These are phyloP conservation scores for Sandelia bainsii DNA, from an alignment of 2,797 vertebrate species.

Conservation along the genomic window DNA sequence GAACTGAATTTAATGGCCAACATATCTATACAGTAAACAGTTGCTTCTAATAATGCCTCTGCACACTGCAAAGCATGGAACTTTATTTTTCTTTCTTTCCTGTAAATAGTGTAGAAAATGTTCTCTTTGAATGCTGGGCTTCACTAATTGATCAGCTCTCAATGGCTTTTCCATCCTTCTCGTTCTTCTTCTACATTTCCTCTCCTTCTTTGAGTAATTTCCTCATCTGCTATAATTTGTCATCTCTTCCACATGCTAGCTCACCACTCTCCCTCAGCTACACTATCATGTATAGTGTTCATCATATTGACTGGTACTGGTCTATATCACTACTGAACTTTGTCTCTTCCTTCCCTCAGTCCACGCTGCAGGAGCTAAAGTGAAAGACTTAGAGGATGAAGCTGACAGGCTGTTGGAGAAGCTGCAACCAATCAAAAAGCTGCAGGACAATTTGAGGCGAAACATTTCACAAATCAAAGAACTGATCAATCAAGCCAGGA, in stretches of 20 bases:
- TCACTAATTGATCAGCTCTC: slow-evolving; percentile 66
- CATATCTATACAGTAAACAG: slow-evolving; percentile 43
- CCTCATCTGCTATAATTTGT: slow-evolving; percentile 33
- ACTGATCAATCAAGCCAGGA: slow-evolving; percentile 97
- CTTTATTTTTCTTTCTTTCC: slow-evolving; percentile 7
- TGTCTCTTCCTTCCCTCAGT: slow-evolving; percentile 81
- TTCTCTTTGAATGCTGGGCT: slow-evolving; percentile 63
- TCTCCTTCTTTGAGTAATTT: slow-evolving; percentile 33
- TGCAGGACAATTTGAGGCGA: slow-evolving; percentile 94
- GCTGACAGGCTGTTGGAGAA: slow-evolving; percentile 93
- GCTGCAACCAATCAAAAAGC: slow-evolving; percentile 94
- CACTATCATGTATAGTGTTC: background rate
- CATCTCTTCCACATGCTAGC: slow-evolving; percentile 21
- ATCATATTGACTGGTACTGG: background rate
- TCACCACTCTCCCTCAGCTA: slow-evolving; percentile 33
- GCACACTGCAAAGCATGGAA: slow-evolving; percentile 58
- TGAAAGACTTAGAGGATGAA: slow-evolving; percentile 94
- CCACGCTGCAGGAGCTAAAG: slow-evolving; percentile 92
- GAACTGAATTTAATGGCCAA: slow-evolving; percentile 44
- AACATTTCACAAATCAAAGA: slow-evolving; percentile 99
- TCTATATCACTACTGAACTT: slow-evolving; percentile 25
- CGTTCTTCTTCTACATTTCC: slow-evolving; percentile 19
- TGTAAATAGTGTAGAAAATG: slow-evolving; percentile 22
- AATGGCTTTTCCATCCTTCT: slow-evolving; percentile 27
- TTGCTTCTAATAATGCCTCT: slow-evolving; percentile 65